A percentile compares a stretch with the other conserved stretches of the same genome.
Evolutionary conservation across 2,113 vertebrate species (phyloP).

Genomic region (Chionomys nivalis): DNA sequence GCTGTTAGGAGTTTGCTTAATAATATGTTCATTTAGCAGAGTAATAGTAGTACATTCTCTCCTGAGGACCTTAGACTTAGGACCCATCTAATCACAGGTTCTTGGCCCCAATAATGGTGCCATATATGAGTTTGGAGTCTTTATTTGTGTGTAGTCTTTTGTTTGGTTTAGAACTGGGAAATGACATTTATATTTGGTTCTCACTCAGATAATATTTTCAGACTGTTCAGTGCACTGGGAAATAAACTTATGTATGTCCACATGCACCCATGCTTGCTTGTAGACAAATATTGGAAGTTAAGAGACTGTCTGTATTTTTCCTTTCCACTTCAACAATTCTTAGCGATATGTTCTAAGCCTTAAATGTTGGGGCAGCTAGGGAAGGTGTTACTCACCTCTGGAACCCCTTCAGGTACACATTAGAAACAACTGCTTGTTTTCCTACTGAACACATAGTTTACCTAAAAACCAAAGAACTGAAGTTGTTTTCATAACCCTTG

Average conservation of each 20-base stretch:
- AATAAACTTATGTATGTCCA: not conserved
- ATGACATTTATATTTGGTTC: not conserved
- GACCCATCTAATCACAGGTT: not conserved
- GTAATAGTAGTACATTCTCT: not conserved
- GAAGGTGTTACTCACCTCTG: not conserved
- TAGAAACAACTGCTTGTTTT: not conserved
- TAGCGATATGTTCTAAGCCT: not conserved
- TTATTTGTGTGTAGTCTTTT: not conserved
- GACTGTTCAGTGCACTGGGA: not conserved
- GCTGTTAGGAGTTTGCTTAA: not conserved
- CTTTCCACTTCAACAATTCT: not conserved
- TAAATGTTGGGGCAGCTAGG: not conserved
- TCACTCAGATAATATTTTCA: not conserved
- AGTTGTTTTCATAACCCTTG: constrained; percentile 35
- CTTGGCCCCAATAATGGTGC: not conserved
- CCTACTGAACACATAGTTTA: constrained; percentile 24
- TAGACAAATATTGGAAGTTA: not conserved
- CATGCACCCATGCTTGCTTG: not conserved
- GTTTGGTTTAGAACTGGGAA: constrained; percentile 43
- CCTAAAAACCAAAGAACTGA: not conserved
- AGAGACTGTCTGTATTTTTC: not conserved
- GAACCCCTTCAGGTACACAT: not conserved
- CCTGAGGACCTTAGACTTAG: not conserved
- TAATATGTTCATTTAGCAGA: not conserved
- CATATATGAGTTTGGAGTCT: not conserved